Percentiles rank a stretch among this genome's conserved stretches.
Evolutionary conservation across 2,888 invertebrate species (phyloP).

Genomic region (Bellardia pandia): DNA sequence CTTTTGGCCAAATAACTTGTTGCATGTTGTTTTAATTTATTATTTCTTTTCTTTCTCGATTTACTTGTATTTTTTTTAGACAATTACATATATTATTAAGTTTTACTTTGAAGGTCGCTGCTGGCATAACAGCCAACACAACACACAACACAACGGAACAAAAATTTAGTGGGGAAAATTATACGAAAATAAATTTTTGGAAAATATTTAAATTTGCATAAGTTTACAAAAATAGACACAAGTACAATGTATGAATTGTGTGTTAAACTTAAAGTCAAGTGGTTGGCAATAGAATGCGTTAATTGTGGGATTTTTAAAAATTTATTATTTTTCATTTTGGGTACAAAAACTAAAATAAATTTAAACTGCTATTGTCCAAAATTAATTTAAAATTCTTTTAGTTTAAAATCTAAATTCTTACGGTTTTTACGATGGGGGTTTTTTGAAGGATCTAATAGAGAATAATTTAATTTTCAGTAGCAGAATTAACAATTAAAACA

Average conservation of each 20-base stretch:
- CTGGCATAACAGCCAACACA: slow-evolving; percentile 10
- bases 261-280: slow-evolving; percentile 40
- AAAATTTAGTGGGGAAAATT: slow-evolving; percentile 14
- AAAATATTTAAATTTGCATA: slow-evolving; percentile 65
- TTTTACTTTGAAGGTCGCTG: slow-evolving; percentile 61
- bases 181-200: slow-evolving; percentile 21
- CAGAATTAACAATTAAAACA: slow-evolving; percentile 4
- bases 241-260: slow-evolving; percentile 29
- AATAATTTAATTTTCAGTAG: neutral
- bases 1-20: slow-evolving; percentile 27
- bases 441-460: neutral
- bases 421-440: neutral
- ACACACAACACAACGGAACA: too few relatives aligned
- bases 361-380: slow-evolving; percentile 15
- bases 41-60: neutral
- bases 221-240: slow-evolving; percentile 36
- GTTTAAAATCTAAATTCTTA: neutral
- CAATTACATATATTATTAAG: slow-evolving; percentile 62
- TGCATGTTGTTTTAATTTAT: slow-evolving; percentile 21
- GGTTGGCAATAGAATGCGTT: slow-evolving; percentile 54
- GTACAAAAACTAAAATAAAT: slow-evolving; percentile 20
- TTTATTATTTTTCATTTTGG: slow-evolving; percentile 15
- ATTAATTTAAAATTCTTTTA: slow-evolving; percentile 4
- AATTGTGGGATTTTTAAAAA: slow-evolving; percentile 62
- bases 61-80: slow-evolving; percentile 30